Conservation (phyloP, 2,888 invertebrate species). For the Liposcelis brunnea region DNA sequence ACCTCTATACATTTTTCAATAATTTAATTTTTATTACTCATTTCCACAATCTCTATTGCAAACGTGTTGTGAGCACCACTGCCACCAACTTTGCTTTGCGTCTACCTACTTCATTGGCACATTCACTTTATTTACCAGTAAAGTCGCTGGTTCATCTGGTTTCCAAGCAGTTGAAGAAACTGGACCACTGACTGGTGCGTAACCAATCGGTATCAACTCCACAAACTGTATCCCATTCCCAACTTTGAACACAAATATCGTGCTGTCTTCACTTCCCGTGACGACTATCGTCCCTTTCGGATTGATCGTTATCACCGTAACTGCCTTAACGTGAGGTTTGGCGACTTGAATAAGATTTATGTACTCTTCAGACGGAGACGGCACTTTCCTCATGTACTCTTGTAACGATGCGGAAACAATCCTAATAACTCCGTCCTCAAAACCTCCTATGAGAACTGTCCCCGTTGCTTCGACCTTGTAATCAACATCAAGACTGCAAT, state of each 20-base stretch:
- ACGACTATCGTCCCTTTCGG: conserved; percentile 30
- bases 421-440: conserved; percentile 52
- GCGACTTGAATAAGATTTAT: conserved; percentile 26
- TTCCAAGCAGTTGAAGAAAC: conserved; percentile 53
- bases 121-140: too few species aligned
- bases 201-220: conserved; percentile 44
- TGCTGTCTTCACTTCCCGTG: conserved; percentile 45
- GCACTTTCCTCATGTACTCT: conserved; percentile 5
- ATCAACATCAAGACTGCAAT: too few species aligned
- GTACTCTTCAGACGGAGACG: conserved; percentile 15
- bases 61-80: too few species aligned
- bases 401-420: conserved; percentile 22
- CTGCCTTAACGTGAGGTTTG: conserved; percentile 48
- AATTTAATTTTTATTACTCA: too few species aligned
- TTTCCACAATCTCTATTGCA: too few species aligned
- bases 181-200: conserved; percentile 40
- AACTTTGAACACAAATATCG: conserved; percentile 48
- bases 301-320: conserved; percentile 45
- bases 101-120: too few species aligned
- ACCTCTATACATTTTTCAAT: too few species aligned
- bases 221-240: conserved; percentile 17
- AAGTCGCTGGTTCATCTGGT: conserved; percentile 21
- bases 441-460: conserved; percentile 47
- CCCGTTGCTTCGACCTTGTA: conserved; percentile 43
- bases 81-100: too few species aligned